These are phyloP conservation scores for Muraenolepis orangiensis DNA, from an alignment of 2,797 vertebrate species.

Conservation along the genomic window DNA sequence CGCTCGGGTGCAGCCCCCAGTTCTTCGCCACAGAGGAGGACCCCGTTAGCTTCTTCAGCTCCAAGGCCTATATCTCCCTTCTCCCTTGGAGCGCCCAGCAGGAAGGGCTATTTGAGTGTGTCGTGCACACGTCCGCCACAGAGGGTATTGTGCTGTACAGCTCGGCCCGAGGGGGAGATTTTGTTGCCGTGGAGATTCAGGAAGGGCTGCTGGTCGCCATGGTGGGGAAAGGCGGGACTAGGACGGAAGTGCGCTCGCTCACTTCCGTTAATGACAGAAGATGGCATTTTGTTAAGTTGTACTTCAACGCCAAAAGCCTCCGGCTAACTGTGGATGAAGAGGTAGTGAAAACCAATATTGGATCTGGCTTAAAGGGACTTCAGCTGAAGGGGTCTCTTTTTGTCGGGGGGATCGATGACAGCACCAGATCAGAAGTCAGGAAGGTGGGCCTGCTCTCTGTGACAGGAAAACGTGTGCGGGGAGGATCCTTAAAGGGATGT, in stretches of 20 bases:
- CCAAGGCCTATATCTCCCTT: conserved; percentile 83
- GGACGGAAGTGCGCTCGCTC: conserved; percentile 74
- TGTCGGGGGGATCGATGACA: conserved; percentile 82
- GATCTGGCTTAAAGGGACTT: conserved; percentile 60
- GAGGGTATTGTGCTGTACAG: conserved; percentile 84
- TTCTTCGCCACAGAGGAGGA: conserved; percentile 86
- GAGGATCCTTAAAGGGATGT: conserved; percentile 90
- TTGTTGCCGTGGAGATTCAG: conserved; percentile 84
- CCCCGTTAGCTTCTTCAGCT: conserved; percentile 90
- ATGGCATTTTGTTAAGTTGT: conserved; percentile 81
- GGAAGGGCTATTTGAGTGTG: conserved; percentile 73
- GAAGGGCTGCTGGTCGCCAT: conserved; percentile 77
- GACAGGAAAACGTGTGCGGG: conserved; percentile 77
- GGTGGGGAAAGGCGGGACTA: conserved; percentile 70
- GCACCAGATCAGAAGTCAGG: conserved; percentile 70
- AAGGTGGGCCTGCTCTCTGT: conserved; percentile 76
- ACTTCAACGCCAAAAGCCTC: conserved; percentile 73
- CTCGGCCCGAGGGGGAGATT: conserved; percentile 77
- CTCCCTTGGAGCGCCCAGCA: conserved; percentile 70
- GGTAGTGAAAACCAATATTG: conserved; percentile 70
- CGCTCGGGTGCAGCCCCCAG: conserved; percentile 84
- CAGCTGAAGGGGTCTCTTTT: conserved; percentile 78
- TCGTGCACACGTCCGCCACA: conserved; percentile 76
- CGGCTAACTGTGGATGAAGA: conserved; percentile 79
- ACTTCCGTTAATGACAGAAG: conserved; percentile 75